Evolutionary conservation across 1,140 invertebrate genomes (phyloP).

Genomic region (Caenorhabditis brenneri): DNA sequence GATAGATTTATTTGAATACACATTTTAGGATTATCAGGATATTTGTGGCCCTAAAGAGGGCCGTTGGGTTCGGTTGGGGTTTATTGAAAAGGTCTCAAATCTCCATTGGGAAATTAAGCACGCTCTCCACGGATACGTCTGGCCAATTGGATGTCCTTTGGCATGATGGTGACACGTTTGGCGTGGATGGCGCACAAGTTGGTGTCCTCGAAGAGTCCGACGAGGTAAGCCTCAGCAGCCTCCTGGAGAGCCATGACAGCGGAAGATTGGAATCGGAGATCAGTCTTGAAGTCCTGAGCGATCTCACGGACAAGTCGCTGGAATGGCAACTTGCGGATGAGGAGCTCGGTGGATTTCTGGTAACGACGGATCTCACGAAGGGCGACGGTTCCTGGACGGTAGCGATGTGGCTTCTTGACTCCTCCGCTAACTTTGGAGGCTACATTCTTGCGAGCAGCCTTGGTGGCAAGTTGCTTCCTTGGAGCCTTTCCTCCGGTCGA

Average conservation of each 20-base stretch:
- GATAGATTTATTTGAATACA: too few relatives aligned
- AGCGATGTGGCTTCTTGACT: conserved; percentile 80
- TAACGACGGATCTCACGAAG: conserved; percentile 71
- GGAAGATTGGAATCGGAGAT: conserved; percentile 82
- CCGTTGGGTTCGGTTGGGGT: conserved; percentile 22
- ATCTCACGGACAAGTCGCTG: conserved; percentile 77
- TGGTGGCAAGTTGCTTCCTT: too few relatives aligned
- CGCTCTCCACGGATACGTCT: conserved; percentile 78
- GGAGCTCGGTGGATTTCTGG: conserved; percentile 79
- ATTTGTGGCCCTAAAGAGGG: conserved; percentile 19
- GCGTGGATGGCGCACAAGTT: conserved; percentile 91
- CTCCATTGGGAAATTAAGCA: conserved; percentile 58
- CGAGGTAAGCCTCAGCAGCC: conserved; percentile 86
- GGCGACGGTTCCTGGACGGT: conserved; percentile 67
- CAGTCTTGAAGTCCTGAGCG: conserved; percentile 81
- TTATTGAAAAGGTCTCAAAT: too few relatives aligned
- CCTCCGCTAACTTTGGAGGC: too few relatives aligned
- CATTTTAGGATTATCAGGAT: too few relatives aligned
- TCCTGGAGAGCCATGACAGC: conserved; percentile 81
- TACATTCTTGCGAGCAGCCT: too few relatives aligned
- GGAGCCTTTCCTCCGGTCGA: too few relatives aligned
- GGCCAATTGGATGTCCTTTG: conserved; percentile 89
- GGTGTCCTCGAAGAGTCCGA: conserved; percentile 87
- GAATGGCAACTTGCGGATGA: conserved; percentile 75
- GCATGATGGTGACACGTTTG: conserved; percentile 92